Percentiles rank a stretch among this genome's conserved stretches.
phyloP scores from a whole-genome alignment of 2,797 vertebrate species.

The Vultur gryphus region DNA sequence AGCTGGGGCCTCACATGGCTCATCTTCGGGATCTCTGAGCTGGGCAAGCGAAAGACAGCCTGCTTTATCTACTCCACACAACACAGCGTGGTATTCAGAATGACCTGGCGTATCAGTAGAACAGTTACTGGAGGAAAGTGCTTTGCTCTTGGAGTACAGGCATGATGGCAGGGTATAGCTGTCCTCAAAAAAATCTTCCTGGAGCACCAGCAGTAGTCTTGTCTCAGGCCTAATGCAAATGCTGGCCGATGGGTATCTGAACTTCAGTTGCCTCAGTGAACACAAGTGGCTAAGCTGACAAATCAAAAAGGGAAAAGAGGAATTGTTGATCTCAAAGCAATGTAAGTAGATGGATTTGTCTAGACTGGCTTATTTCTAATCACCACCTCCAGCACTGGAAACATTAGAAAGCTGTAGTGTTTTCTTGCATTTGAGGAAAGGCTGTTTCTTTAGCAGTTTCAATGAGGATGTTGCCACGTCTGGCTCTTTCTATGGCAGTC shows the following conservation, averaged over 20 bases:
- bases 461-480: accelerated
- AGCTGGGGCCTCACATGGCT: not conserved
- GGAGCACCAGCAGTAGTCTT: not conserved
- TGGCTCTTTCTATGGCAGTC: not conserved
- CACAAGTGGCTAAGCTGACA: not conserved
- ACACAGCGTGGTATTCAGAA: not conserved
- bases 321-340: not conserved
- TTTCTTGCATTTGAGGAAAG: not conserved
- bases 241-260: not conserved
- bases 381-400: not conserved
- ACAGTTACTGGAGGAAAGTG: not conserved
- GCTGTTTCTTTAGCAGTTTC: not conserved
- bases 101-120: not conserved
- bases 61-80: not conserved
- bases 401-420: not conserved
- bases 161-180: not conserved
- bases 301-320: not conserved
- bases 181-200: not conserved
- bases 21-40: not conserved
- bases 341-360: not conserved
- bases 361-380: not conserved
- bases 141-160: not conserved
- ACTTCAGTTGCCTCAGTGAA: not conserved
- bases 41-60: not conserved
- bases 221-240: not conserved